phyloP scores from a whole-genome alignment of 2,888 invertebrate species.

The Hemithea aestivaria region DNA sequence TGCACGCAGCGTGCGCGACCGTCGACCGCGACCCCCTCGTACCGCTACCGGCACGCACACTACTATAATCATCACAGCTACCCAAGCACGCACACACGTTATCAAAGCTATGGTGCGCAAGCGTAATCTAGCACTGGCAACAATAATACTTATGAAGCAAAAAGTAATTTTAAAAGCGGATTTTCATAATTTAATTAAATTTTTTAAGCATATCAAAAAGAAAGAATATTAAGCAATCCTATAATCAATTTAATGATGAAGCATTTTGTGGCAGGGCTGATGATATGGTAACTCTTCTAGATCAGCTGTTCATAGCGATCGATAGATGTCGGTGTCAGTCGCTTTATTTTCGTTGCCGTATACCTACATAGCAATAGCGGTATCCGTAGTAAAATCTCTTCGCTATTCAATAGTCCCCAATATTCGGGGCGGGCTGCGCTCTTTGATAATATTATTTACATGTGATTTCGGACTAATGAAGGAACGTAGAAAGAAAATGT shows the following conservation, averaged over 20 bases:
- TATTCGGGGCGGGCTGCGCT: slow-evolving; percentile 56
- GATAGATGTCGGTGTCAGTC: slow-evolving; percentile 77
- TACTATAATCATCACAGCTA: slow-evolving; percentile 26
- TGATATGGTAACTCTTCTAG: slow-evolving; percentile 48
- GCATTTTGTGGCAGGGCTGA: too few relatives aligned
- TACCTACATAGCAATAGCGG: slow-evolving; percentile 52
- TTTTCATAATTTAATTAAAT: too few relatives aligned
- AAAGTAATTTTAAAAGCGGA: too few relatives aligned
- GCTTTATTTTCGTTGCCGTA: slow-evolving; percentile 72
- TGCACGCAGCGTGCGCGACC: slow-evolving; percentile 59
- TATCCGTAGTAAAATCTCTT: slow-evolving; percentile 71
- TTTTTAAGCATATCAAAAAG: too few relatives aligned
- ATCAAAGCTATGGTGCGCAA: slow-evolving; percentile 24
- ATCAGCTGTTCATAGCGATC: slow-evolving; percentile 70
- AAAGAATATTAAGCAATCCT: too few relatives aligned
- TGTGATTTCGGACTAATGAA: slow-evolving; percentile 56
- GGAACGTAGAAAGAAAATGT: slow-evolving; percentile 48
- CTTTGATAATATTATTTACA: slow-evolving; percentile 51
- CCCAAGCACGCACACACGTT: slow-evolving; percentile 27
- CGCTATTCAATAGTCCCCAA: slow-evolving; percentile 52
- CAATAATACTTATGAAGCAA: slow-evolving; percentile 2
- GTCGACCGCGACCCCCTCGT: slow-evolving; percentile 41
- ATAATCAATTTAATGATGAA: too few relatives aligned
- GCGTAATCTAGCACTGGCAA: slow-evolving; percentile 21
- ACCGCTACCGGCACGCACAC: slow-evolving; percentile 31